phyloP scores from a whole-genome alignment of 2,888 invertebrate genomes.

The Alsophila aescularia region DNA sequence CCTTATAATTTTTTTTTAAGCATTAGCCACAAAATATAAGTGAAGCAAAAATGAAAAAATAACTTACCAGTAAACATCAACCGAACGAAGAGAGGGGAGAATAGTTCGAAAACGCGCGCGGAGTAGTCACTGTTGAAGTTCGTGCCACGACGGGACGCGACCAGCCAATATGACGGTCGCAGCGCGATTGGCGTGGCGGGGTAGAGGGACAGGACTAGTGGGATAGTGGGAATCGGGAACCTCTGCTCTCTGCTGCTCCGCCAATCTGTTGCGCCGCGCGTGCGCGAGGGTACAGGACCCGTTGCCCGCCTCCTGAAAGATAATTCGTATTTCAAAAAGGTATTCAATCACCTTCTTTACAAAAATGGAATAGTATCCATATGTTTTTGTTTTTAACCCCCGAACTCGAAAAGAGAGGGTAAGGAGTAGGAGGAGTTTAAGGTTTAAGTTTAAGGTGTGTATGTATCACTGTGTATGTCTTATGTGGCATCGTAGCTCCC shows the following conservation, averaged over 20 bases:
- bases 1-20: no score
- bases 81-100: neutral
- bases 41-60: neutral
- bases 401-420: no score
- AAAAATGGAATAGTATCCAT: conserved; percentile 4
- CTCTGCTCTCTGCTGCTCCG: conserved; percentile 35
- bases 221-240: conserved; percentile 33
- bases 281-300: conserved; percentile 31
- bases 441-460: no score
- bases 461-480: no score
- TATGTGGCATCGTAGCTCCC: no score
- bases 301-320: conserved; percentile 38
- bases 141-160: conserved; percentile 29
- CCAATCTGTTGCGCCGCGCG: conserved; percentile 58
- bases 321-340: conserved; percentile 33
- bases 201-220: conserved; percentile 24
- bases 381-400: neutral
- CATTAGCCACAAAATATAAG: neutral
- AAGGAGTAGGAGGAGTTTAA: no score
- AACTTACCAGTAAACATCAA: conserved; percentile 15
- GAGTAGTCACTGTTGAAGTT: conserved; percentile 42
- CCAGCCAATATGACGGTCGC: conserved; percentile 36
- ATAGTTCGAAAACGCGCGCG: conserved; percentile 16
- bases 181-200: conserved; percentile 50
- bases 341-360: conserved; percentile 43